phyloP scores from a whole-genome alignment of 2,797 vertebrate genomes.

The Clarias fuscus region DNA sequence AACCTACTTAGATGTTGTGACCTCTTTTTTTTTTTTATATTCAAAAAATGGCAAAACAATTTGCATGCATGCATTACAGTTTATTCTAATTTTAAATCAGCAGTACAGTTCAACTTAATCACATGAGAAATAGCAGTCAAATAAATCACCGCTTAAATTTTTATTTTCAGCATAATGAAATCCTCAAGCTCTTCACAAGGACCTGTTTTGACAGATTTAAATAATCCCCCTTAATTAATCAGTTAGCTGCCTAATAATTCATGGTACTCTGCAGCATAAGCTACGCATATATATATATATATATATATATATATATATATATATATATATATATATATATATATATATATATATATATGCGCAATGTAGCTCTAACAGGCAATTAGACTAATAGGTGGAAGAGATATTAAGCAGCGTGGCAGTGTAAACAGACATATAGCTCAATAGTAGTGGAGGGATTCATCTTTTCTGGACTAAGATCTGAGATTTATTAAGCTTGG shows the following conservation, averaged over 20 bases:
- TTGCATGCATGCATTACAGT: not conserved
- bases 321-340: not conserved
- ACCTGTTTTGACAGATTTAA: constrained; percentile 59
- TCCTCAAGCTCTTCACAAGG: constrained; percentile 34
- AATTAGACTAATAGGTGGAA: not conserved
- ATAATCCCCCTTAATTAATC: constrained; percentile 69
- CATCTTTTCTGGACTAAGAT: not conserved
- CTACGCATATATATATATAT: not conserved
- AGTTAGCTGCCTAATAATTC: constrained; percentile 58
- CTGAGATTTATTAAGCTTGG: not conserved
- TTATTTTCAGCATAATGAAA: constrained; percentile 17
- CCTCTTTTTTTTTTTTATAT: constrained; percentile 63
- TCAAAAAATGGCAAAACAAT: not conserved
- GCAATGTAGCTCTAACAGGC: not conserved
- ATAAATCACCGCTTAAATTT: not conserved
- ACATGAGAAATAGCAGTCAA: not conserved
- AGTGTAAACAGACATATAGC: not conserved
- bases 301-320: no score
- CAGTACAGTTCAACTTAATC: not conserved
- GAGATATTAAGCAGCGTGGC: not conserved
- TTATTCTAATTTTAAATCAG: not conserved
- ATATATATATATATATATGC: no score
- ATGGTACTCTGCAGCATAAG: constrained; percentile 15
- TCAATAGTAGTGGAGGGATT: not conserved
- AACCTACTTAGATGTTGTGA: constrained; percentile 63